Evolutionary conservation across 2,113 vertebrate genomes (phyloP), one percentile per base, ranked within the genome.

Genomic region (Morone chrysops): DNA sequence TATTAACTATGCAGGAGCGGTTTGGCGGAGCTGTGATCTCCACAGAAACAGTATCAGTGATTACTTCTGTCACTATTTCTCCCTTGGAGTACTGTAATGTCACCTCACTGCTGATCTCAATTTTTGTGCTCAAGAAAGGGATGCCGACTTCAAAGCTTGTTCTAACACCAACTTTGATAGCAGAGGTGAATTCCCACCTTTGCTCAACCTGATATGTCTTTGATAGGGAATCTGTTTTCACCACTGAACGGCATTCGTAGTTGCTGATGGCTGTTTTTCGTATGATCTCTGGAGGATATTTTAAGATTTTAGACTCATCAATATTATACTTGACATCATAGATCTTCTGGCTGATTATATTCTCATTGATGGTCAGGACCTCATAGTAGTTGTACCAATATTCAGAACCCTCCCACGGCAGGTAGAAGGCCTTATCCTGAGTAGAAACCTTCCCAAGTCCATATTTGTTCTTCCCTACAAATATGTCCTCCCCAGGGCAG

Each of bases 401-500:
- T 40, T 43, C 5, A 17, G 0, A 0, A 36, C 17, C 45, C 4
- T 67, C 12, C 51, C 38, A 61, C 7, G 74, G 68, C 4, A 78
- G 40, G 54, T 31, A 43, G 45, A 78, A 70, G 20, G 0, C 5
- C 8, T 72, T 38, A 8, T 38, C 31, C 40, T 5, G 1, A 17
- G 56, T 18, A 25, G 9, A 9, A 6, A 83, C 75, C 45, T 72
- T 70, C 13, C 81, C 81, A 38, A 78, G 75, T 40, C 81, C 75
- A 40, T 72, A 51, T 51, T 67, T 40, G 18, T 67, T 72, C 53
- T 45, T 78, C 0, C 53, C 75, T 38, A 78, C 69, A 8, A 53
- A 83, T 14, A 53, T 17, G 17, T 20, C 0, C 14, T 7, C 4
- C 9, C 14, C 61, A 1, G 61, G 38, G 25, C 68, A 78, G 18